Conservation (phyloP, 2,113 vertebrate genomes). For the Larimichthys polyactis region DNA sequence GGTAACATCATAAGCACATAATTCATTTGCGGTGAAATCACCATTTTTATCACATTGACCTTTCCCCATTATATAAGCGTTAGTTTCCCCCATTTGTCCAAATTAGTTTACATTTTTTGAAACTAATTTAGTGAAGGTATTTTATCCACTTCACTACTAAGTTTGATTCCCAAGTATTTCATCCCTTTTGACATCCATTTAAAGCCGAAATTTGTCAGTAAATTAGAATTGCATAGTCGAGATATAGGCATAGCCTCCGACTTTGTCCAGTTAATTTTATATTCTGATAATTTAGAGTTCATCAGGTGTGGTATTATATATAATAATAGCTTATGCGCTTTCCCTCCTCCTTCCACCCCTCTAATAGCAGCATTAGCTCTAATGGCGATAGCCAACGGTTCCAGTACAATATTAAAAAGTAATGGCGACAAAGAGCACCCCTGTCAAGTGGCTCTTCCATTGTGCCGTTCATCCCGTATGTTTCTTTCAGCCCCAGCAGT, state of each 20-base stretch:
- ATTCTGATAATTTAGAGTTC: background rate
- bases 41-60: background rate
- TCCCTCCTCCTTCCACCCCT: background rate
- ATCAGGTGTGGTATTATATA: background rate
- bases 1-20: background rate
- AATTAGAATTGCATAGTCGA: too few relatives aligned
- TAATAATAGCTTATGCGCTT: background rate
- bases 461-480: too few relatives aligned
- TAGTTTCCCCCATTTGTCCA: too few relatives aligned
- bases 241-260: background rate
- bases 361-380: background rate
- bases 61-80: too few relatives aligned
- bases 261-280: slow-evolving; percentile 1
- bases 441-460: too few relatives aligned
- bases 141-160: too few relatives aligned
- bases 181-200: background rate
- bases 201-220: too few relatives aligned
- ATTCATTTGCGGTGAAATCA: background rate
- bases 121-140: too few relatives aligned
- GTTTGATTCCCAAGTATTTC: background rate
- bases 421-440: background rate
- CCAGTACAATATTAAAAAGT: background rate
- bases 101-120: too few relatives aligned
- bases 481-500: too few relatives aligned
- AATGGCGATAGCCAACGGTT: background rate